Conservation (phyloP, 2,888 invertebrate species). For the Sinhomidia bicolor region DNA sequence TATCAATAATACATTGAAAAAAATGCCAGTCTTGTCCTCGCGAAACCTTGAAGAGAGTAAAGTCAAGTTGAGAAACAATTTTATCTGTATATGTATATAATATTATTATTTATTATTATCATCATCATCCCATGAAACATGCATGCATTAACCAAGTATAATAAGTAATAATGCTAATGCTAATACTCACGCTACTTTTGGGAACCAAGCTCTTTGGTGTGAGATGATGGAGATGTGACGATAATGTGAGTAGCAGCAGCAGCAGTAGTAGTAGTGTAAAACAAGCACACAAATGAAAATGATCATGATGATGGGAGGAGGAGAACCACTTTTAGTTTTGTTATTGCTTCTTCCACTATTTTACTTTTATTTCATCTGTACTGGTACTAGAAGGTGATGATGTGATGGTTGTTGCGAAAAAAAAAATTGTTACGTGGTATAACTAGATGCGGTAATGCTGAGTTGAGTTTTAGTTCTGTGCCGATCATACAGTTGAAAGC, state of each 20-base stretch:
- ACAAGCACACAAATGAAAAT: slow-evolving; percentile 20
- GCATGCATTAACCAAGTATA: not conserved
- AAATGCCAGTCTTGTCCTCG: slow-evolving; percentile 62
- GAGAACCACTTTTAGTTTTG: slow-evolving; percentile 53
- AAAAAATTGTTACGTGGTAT: slow-evolving; percentile 30
- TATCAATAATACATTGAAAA: slow-evolving; percentile 49
- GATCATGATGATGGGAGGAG: slow-evolving; percentile 43
- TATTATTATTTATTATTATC: slow-evolving; percentile 34
- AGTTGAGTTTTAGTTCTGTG: slow-evolving; percentile 49
- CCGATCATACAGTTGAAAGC: slow-evolving; percentile 56
- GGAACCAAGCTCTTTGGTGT: not conserved
- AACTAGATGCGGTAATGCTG: slow-evolving; percentile 47
- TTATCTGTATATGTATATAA: slow-evolving; percentile 51
- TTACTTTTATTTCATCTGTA: slow-evolving; percentile 16
- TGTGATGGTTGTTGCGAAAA: slow-evolving; percentile 21
- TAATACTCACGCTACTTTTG: slow-evolving; percentile 37
- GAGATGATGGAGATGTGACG: slow-evolving; percentile 31
- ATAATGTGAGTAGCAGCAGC: slow-evolving; percentile 27
- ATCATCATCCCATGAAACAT: slow-evolving; percentile 22
- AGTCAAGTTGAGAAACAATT: slow-evolving; percentile 65
- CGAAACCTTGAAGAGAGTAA: slow-evolving; percentile 71
- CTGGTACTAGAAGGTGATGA: slow-evolving; percentile 8
- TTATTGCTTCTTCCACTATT: slow-evolving; percentile 7
- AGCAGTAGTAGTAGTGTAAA: slow-evolving; percentile 2
- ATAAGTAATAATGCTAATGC: slow-evolving; percentile 16